phyloP scores from a whole-genome alignment of 2,888 invertebrate species.

The Xestia c-nigrum region DNA sequence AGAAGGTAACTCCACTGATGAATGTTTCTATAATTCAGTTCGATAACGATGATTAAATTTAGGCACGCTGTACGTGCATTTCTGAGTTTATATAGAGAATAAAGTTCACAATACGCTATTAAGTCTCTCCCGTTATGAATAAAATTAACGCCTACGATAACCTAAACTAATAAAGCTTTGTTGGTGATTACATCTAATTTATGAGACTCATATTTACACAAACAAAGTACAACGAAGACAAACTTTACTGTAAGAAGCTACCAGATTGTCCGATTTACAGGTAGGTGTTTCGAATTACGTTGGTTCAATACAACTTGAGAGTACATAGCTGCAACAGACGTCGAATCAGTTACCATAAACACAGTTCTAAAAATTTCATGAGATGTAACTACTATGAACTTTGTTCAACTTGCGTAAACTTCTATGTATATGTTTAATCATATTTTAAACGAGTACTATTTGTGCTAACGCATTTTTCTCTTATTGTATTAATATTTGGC shows the following conservation, averaged over 20 bases:
- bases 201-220: constrained; percentile 77
- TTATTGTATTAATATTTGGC: constrained; percentile 85
- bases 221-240: constrained; percentile 59
- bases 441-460: constrained; percentile 66
- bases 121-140: constrained; percentile 60
- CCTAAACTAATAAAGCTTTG: constrained; percentile 89
- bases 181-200: constrained; percentile 78
- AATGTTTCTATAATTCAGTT: constrained; percentile 3
- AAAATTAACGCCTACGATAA: constrained; percentile 63
- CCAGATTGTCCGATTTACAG: constrained; percentile 30
- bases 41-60: constrained; percentile 1
- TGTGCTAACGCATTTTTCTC: constrained; percentile 72
- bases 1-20: constrained; percentile 19
- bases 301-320: constrained; percentile 43
- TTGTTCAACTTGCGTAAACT: constrained; percentile 56
- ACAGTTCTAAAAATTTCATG: constrained; percentile 38
- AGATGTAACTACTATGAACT: constrained; percentile 50
- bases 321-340: constrained; percentile 31
- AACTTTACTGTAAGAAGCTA: constrained; percentile 35
- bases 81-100: constrained; percentile 19
- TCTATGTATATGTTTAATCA: constrained; percentile 44
- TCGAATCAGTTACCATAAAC: constrained; percentile 29
- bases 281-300: constrained; percentile 28
- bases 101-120: constrained; percentile 48
- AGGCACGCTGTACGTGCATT: constrained; percentile 4